Base-by-base conservation (phyloP, 2,113 vertebrate genomes). In the Urocynchramus pylzowi region DNA sequence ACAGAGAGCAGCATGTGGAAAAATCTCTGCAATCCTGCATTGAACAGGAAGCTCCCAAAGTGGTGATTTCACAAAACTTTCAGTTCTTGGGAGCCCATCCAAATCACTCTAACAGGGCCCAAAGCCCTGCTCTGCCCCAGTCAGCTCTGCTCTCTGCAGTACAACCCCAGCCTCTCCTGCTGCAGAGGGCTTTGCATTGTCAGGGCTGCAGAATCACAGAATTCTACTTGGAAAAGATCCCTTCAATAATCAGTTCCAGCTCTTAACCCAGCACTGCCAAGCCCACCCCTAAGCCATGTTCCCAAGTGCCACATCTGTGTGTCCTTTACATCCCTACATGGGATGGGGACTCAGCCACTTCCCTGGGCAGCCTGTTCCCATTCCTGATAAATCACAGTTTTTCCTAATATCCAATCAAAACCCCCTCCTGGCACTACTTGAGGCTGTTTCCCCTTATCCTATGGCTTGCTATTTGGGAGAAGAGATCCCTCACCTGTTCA, bases 401-500 rank as follows among this genome's bases (percentile, higher is more conserved):
- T 73, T 69, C 28, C 10, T 33, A 6, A 64, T 15, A 31, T 22
- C 9, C 37, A 42, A 7, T 2, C 19, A 56, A 69, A 83, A 69
- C 5, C 7, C 73, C 6, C 11, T n/a, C 12, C 31, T 45, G 22
- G 33, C 0, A 0, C 14, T 60, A 20, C 5, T 5, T 18, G 14
- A 68, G 17, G 21, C 9, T 15, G 0, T 41, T 61, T 57, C 5
- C 16, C 35, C n/a, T 67, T 2, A 1, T 20, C 45, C 56, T 27
- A 2, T 33, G 1, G 0, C 11, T 30, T 26, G 3, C 4, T 11
- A 0, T 13, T 0, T 57, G 21, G 27, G 45, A 74, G 3, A 71
- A 63, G 23, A 84, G 47, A 76, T 17, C 6, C 0, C 1, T 9
- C 16, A 26, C 10, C n/a, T 31, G 0, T 0, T 5, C 13, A 13